A percentile compares a stretch with the other conserved stretches of the same genome.
phyloP scores from a whole-genome alignment of 2,113 vertebrate genomes.

The Misgurnus mizolepis region DNA sequence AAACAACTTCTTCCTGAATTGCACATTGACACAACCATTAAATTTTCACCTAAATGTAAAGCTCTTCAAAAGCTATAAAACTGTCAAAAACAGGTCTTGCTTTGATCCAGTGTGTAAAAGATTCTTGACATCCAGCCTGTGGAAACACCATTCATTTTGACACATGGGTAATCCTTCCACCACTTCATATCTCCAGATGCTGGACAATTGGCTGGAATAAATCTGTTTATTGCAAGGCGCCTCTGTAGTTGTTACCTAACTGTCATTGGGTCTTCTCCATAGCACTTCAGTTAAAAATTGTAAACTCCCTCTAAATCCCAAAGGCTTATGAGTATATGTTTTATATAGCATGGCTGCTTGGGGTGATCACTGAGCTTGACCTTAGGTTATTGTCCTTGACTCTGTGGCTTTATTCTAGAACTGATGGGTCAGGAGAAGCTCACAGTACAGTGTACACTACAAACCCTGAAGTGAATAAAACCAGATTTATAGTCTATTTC shows the following conservation, averaged over 20 bases:
- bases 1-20: neutral
- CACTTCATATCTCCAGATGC: constrained; percentile 13
- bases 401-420: constrained; percentile 48
- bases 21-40: neutral
- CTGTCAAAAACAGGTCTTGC: constrained; percentile 13
- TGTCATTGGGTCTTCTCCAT: neutral
- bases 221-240: constrained; percentile 14
- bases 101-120: constrained; percentile 17
- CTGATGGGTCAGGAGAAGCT: constrained; percentile 27
- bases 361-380: constrained; percentile 57
- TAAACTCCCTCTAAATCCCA: constrained; percentile 15
- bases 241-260: constrained; percentile 14
- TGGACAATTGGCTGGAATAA: constrained; percentile 9
- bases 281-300: neutral
- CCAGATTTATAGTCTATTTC: constrained; percentile 47
- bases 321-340: constrained; percentile 51
- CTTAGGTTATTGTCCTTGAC: constrained; percentile 57
- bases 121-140: constrained; percentile 7
- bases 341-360: constrained; percentile 55
- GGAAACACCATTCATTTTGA: constrained; percentile 12
- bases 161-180: constrained; percentile 17
- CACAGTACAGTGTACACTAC: constrained; percentile 26
- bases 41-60: constrained; percentile 30
- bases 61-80: neutral
- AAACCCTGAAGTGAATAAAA: constrained; percentile 57